Evolutionary conservation across 2,797 vertebrate genomes (phyloP).

Genomic region (Clarias platycephalus): DNA sequence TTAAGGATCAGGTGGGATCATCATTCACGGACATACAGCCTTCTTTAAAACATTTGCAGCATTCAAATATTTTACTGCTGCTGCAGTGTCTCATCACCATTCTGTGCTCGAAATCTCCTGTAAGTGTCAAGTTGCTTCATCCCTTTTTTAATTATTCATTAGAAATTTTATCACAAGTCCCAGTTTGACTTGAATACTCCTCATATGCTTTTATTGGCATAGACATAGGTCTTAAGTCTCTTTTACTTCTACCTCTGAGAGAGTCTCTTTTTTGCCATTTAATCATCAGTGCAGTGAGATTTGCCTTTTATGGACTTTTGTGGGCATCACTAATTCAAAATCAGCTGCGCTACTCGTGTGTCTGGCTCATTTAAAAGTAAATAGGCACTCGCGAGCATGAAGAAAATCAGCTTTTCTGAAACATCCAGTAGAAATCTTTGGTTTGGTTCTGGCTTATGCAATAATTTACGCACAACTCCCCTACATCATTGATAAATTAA

Average conservation of each 20-base stretch:
- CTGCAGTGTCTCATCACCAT: too few relatives aligned
- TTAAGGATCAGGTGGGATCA: too few relatives aligned
- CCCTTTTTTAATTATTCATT: too few relatives aligned
- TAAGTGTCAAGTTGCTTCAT: too few relatives aligned
- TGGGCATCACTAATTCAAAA: background rate
- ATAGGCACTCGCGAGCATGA: background rate
- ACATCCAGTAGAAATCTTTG: background rate
- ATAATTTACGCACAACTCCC: background rate
- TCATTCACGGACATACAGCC: too few relatives aligned
- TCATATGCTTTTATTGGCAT: background rate
- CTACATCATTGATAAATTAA: background rate
- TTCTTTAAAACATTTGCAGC: too few relatives aligned
- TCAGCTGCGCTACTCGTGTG: background rate
- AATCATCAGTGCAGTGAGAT: background rate
- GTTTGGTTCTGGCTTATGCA: background rate
- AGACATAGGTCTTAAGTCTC: background rate
- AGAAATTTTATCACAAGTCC: too few relatives aligned
- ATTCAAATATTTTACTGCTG: too few relatives aligned
- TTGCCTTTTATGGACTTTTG: background rate
- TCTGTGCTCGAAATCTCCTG: too few relatives aligned
- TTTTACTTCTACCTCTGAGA: background rate
- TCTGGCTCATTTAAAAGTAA: background rate
- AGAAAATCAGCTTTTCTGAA: conserved; percentile 1
- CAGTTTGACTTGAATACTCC: too few relatives aligned
- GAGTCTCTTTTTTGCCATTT: background rate